A percentile compares a stretch with the other conserved stretches of the same genome.
These are phyloP conservation scores for Todiramphus saurophagus DNA, from an alignment of 2,113 vertebrate genomes.

Conservation along the genomic window DNA sequence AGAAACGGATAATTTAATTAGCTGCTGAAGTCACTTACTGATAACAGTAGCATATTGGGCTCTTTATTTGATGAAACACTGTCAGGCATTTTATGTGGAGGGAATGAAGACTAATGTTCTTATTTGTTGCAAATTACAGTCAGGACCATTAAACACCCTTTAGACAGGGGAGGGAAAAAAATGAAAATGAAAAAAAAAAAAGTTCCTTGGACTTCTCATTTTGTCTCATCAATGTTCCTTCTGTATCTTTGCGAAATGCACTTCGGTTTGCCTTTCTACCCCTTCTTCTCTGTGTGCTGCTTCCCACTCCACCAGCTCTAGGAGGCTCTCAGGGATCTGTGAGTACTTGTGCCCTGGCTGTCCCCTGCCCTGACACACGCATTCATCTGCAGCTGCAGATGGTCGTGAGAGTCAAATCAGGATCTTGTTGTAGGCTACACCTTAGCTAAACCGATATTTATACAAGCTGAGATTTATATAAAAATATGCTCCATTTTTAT, in stretches of 20 bases:
- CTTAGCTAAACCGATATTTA: background rate
- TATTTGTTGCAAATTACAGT: conserved; percentile 13
- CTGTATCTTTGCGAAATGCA: background rate
- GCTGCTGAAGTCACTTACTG: conserved; percentile 59
- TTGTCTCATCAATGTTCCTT: background rate
- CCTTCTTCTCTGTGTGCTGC: background rate
- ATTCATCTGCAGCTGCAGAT: background rate
- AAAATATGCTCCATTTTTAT: background rate
- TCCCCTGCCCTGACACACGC: background rate
- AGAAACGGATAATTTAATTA: conserved; percentile 67
- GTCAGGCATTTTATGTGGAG: conserved; percentile 46
- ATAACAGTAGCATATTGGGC: conserved; percentile 62
- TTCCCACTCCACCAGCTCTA: background rate
- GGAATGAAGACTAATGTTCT: conserved; percentile 61
- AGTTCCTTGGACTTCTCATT: background rate
- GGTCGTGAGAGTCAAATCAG: background rate
- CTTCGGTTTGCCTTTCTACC: background rate
- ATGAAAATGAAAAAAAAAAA: background rate
- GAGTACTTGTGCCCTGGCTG: background rate
- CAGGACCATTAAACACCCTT: background rate
- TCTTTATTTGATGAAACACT: conserved; percentile 64
- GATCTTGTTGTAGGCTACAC: background rate
- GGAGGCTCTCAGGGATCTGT: background rate
- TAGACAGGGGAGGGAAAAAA: background rate
- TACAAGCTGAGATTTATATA: background rate